These are phyloP conservation scores for Nerophis lumbriciformis DNA, from an alignment of 2,113 vertebrate species.

Conservation along the genomic window DNA sequence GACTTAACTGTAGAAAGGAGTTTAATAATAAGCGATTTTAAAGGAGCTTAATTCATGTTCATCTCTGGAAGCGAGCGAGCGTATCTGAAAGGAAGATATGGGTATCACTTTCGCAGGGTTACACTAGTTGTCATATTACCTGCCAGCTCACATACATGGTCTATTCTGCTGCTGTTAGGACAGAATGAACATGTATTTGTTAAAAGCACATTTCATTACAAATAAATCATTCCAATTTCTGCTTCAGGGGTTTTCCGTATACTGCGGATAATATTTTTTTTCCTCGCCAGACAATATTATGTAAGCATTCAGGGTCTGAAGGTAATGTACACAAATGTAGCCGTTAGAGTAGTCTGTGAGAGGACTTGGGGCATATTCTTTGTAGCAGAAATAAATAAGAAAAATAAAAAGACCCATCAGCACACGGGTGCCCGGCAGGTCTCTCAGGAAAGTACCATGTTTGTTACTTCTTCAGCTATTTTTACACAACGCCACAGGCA, in stretches of 20 bases:
- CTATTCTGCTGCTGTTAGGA: no score
- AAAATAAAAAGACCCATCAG: slow-evolving; percentile 41
- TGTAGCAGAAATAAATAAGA: slow-evolving; percentile 31
- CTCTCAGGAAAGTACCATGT: slow-evolving; percentile 42
- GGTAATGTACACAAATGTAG: slow-evolving; percentile 13
- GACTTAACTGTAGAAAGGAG: background rate
- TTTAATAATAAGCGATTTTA: background rate
- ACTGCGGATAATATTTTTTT: background rate
- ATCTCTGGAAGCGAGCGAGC: background rate
- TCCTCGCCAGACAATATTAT: slow-evolving; percentile 20
- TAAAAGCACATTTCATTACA: no score
- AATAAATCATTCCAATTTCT: background rate
- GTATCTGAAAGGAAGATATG: background rate
- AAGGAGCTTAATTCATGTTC: background rate
- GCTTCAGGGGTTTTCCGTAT: background rate
- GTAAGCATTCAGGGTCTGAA: slow-evolving; percentile 23
- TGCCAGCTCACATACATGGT: background rate
- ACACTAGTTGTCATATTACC: background rate
- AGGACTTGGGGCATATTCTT: slow-evolving; percentile 23
- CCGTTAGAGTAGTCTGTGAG: slow-evolving; percentile 27
- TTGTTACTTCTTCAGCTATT: slow-evolving; percentile 50
- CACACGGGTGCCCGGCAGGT: slow-evolving; percentile 50
- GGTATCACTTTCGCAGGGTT: background rate
- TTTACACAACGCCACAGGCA: slow-evolving; percentile 38
- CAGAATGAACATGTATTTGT: no score